Conservation (phyloP, 1,140 invertebrate species). For the Pogonomyrmex barbatus region DNA sequence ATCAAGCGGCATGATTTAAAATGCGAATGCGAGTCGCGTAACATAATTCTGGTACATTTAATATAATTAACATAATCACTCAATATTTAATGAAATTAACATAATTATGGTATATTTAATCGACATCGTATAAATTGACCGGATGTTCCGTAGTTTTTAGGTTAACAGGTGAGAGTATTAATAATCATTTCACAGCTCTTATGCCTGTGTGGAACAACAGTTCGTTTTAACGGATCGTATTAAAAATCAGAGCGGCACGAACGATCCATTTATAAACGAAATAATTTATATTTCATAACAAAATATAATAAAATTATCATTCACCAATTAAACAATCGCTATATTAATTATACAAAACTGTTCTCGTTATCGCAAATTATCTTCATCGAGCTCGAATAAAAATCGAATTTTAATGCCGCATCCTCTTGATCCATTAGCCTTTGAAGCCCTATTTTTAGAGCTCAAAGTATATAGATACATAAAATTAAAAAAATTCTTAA, state of each 20-base stretch:
- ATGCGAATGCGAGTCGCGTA: not conserved
- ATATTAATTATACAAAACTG: not conserved
- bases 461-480: not conserved
- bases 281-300: constrained; percentile 1
- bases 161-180: constrained; percentile 48
- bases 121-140: constrained; percentile 19
- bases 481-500: not conserved
- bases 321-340: not conserved
- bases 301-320: constrained; percentile 8
- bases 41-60: constrained; percentile 21
- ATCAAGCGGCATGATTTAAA: not conserved
- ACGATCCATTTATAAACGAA: constrained; percentile 24
- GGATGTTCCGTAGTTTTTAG: constrained; percentile 46
- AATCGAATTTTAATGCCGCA: not conserved
- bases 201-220: not conserved
- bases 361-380: not conserved
- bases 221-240: constrained; percentile 52
- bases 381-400: not conserved
- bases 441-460: not conserved
- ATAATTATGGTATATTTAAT: constrained; percentile 48
- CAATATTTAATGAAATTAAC: constrained; percentile 44
- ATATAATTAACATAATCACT: constrained; percentile 18
- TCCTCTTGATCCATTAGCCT: not conserved
- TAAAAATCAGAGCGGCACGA: constrained; percentile 65
- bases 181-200: constrained; percentile 21